These are phyloP conservation scores for Calosoma granatense DNA, from an alignment of 1,140 invertebrate genomes.

Conservation along the genomic window DNA sequence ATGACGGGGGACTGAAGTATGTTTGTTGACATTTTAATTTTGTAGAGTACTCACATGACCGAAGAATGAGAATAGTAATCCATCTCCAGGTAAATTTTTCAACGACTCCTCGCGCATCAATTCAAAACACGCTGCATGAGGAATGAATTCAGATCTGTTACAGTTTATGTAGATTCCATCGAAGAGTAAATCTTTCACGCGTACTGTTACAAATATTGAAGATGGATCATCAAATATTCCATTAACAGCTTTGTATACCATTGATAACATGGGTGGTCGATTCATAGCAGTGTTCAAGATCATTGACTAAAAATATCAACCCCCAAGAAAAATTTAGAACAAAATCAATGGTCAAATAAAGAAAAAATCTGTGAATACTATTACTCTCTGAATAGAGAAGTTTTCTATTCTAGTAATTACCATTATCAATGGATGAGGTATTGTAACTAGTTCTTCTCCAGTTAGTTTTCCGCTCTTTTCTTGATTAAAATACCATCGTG, in stretches of 20 bases:
- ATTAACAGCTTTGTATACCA: constrained; percentile 43
- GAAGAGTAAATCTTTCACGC: constrained; percentile 57
- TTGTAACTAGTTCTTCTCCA: constrained; percentile 55
- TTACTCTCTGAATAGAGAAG: not conserved
- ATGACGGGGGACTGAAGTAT: not conserved
- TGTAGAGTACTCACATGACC: not conserved
- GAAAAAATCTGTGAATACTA: too few relatives aligned
- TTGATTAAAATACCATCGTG: constrained; percentile 51
- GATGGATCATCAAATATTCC: constrained; percentile 52
- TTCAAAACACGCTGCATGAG: constrained; percentile 54
- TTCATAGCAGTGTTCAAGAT: constrained; percentile 37
- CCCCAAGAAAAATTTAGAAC: too few relatives aligned
- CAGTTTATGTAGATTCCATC: constrained; percentile 60
- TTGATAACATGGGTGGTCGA: constrained; percentile 49
- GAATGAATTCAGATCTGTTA: constrained; percentile 55
- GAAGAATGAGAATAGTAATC: not conserved
- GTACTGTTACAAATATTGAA: constrained; percentile 47
- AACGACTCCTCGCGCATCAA: constrained; percentile 42
- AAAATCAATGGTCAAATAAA: too few relatives aligned
- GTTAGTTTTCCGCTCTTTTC: constrained; percentile 49
- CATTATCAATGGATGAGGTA: constrained; percentile 49
- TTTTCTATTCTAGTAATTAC: too few relatives aligned
- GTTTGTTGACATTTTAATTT: not conserved
- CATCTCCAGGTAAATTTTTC: not conserved
- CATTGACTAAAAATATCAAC: constrained; percentile 33